These are phyloP conservation scores for Gorsachius magnificus DNA, from an alignment of 2,797 vertebrate genomes.

Conservation along the genomic window DNA sequence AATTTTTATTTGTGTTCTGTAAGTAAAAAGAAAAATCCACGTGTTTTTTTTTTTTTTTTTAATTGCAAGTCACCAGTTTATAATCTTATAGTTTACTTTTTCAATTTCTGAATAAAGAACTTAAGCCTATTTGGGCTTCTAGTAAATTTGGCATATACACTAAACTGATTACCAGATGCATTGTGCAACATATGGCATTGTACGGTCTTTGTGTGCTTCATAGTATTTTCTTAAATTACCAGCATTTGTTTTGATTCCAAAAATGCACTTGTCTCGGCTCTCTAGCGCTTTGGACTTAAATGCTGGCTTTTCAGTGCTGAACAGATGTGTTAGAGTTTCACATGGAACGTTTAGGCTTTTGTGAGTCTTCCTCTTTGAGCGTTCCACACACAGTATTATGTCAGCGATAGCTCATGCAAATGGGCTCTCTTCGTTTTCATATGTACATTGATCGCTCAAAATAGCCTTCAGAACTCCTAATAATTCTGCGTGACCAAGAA, in stretches of 20 bases:
- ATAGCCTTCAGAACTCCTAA: background rate
- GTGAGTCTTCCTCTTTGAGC: background rate
- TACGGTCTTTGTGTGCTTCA: constrained; percentile 46
- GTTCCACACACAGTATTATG: background rate
- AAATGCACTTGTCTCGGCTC: constrained; percentile 36
- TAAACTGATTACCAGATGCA: constrained; percentile 32
- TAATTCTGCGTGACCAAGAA: background rate
- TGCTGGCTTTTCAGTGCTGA: constrained; percentile 47
- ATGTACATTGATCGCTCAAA: background rate
- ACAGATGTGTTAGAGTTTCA: constrained; percentile 56
- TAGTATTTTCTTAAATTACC: constrained; percentile 59
- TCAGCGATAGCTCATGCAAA: background rate
- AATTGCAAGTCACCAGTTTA: background rate
- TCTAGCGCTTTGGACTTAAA: constrained; percentile 51
- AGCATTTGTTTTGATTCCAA: constrained; percentile 60
- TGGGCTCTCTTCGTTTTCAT: background rate
- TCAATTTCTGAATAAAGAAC: constrained; percentile 29
- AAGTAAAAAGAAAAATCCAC: background rate
- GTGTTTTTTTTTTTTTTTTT: background rate
- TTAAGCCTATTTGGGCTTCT: constrained; percentile 11
- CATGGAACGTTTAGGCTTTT: constrained; percentile 8
- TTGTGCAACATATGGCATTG: constrained; percentile 55
- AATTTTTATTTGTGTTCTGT: constrained; percentile 16
- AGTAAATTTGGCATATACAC: constrained; percentile 6
- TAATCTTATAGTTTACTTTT: constrained; percentile 10